Evolutionary conservation across 2,888 invertebrate species (phyloP), one percentile per base, ranked within the genome.

Genomic region (Callimorpha dominula): DNA sequence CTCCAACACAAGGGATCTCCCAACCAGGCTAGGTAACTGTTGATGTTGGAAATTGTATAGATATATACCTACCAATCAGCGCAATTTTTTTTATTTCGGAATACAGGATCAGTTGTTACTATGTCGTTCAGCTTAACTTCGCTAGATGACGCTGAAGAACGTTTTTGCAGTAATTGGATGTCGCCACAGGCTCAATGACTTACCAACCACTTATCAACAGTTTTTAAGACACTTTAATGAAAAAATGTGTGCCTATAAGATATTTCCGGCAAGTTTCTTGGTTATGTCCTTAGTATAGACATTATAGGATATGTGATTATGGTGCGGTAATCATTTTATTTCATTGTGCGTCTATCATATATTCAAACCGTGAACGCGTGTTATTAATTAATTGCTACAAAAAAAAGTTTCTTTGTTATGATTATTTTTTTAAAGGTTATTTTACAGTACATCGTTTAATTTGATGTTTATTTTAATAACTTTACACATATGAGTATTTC

Each of bases 371-470:
- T 66, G 60, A 50, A 60, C 49, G 70, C 57, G 49, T 66, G 40
- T 40, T 60, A 20, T 65, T 15, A 49, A 57, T 31, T 70, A 65
- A 70, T 43, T 54, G 12, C 31, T n/a, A 12, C 17, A 54, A 43
- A 57, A 70, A 69, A 65, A 60, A 20, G 68, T 60, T 49, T 31
- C 46, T 46, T 65, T 64, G 15, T 52, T n/a, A 65, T 54, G 50
- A 64, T 54, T 46, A 65, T 46, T 49, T 46, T 65, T 65, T 20
- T n/a, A 12, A 60, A 71, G 49, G 49, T 49, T 64, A n/a, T 42
- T 40, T 40, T n/a, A 43, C 67, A 68, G 67, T 20, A 40, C 17
- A 50, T 40, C 49, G 60, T 50, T 60, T 31, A 42, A 50, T 50
- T 63, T n/a, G 40, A 60, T 63, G 50, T 9, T 69, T 63, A 62